phyloP scores from a whole-genome alignment of 2,797 vertebrate species.

The Megalops cyprinoides region DNA sequence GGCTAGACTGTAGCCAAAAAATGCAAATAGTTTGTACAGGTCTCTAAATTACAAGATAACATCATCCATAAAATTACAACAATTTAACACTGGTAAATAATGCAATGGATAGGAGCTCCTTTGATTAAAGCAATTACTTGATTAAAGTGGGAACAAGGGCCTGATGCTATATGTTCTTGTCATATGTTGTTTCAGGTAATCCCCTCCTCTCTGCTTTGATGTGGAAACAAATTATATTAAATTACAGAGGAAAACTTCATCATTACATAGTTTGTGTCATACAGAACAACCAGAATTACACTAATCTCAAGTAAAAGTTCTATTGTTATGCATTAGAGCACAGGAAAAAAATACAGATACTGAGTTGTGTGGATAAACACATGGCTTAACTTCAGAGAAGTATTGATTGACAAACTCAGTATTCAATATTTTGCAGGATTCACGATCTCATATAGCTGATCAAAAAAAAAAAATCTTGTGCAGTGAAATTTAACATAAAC shows the following conservation, averaged over 20 bases:
- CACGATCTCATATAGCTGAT: not conserved
- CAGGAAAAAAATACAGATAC: not conserved
- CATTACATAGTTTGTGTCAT: not conserved
- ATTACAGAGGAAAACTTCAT: not conserved
- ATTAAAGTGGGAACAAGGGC: not conserved
- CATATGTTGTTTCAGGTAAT: not conserved
- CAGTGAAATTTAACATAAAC: not conserved
- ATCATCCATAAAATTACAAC: not conserved
- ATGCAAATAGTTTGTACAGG: not conserved
- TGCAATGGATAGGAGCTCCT: not conserved
- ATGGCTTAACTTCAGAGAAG: not conserved
- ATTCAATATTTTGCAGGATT: not conserved
- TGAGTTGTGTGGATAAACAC: not conserved
- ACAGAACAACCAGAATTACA: not conserved
- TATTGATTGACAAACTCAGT: not conserved
- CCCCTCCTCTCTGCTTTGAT: not conserved
- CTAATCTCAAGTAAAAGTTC: not conserved
- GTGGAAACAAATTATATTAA: not conserved
- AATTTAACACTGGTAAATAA: not conserved
- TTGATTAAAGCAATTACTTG: slow-evolving; percentile 2
- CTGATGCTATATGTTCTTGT: not conserved
- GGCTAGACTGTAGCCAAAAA: not conserved
- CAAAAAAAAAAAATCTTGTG: not conserved
- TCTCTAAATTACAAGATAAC: not conserved
- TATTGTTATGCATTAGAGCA: not conserved